phyloP scores from a whole-genome alignment of 2,797 vertebrate genomes.

The Ataeniobius toweri region DNA sequence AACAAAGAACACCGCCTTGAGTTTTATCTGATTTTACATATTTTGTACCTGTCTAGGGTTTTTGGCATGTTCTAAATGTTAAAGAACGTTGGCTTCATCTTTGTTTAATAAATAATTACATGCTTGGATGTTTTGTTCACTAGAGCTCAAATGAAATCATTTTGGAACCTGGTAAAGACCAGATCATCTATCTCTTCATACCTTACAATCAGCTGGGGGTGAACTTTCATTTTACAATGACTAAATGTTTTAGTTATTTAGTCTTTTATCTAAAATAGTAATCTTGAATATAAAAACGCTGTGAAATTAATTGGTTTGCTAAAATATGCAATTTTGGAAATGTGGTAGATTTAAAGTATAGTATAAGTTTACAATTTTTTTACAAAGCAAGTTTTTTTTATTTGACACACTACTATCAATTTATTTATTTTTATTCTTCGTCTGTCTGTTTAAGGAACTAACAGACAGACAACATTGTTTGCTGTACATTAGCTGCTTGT shows the following conservation, averaged over 20 bases:
- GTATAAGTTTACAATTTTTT: background rate
- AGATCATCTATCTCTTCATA: too few species aligned
- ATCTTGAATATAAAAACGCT: background rate
- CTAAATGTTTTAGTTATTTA: background rate
- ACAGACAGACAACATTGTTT: background rate
- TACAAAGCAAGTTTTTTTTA: background rate
- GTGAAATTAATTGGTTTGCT: background rate
- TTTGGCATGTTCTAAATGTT: background rate
- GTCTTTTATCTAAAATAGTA: background rate
- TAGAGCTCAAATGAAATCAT: background rate
- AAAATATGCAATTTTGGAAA: background rate
- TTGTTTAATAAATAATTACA: too few species aligned
- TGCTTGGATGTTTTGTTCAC: background rate
- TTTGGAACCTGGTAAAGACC: background rate
- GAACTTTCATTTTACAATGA: background rate
- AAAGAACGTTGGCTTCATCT: background rate
- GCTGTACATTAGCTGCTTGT: conserved; percentile 9
- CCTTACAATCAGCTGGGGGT: too few species aligned
- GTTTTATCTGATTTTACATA: too few species aligned
- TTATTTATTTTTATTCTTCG: background rate
- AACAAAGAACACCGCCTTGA: too few species aligned
- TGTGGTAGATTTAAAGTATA: background rate
- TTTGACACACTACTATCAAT: background rate
- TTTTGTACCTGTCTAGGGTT: too few species aligned
- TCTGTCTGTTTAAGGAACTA: background rate